A percentile compares a stretch with the other conserved stretches of the same genome.
Evolutionary conservation across 2,113 vertebrate genomes (phyloP).

Genomic region (Mellivora capensis): DNA sequence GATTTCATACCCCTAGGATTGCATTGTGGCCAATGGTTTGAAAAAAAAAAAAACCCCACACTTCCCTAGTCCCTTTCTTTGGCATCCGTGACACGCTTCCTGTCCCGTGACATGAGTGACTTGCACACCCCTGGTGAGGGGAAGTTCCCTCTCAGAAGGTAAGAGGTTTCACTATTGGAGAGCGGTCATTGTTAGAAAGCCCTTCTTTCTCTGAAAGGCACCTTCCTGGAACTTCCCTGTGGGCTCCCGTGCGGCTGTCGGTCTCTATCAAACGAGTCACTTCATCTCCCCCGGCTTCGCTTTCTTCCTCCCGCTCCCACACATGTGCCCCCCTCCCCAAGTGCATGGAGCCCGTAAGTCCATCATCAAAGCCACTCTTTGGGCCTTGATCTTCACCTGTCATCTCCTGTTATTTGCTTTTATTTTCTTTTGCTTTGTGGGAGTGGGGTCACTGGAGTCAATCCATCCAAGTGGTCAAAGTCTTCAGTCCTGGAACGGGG

Average conservation of each 20-base stretch:
- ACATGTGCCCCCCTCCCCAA: too few species aligned
- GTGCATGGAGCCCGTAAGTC: background rate
- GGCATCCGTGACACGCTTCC: background rate
- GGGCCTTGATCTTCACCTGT: background rate
- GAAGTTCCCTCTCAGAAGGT: background rate
- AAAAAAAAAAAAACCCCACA: background rate
- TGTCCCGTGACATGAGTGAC: background rate
- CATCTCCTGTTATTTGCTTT: background rate
- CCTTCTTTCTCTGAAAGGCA: background rate
- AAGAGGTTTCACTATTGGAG: background rate
- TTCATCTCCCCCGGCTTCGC: background rate
- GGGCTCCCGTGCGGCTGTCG: background rate
- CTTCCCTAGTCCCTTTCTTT: background rate
- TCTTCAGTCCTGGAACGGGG: background rate
- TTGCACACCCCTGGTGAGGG: background rate
- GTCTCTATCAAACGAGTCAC: background rate
- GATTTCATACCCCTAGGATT: background rate
- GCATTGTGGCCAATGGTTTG: background rate
- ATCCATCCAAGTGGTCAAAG: background rate
- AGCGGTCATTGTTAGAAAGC: slow-evolving; percentile 26
- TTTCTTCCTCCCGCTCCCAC: background rate
- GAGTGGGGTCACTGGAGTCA: background rate
- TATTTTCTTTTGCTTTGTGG: background rate
- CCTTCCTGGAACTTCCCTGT: background rate
- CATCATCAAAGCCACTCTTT: background rate